Evolutionary conservation across 1,140 invertebrate species (phyloP), one percentile per base, ranked within the genome.

Genomic region (Trinorchestia longiramus): DNA sequence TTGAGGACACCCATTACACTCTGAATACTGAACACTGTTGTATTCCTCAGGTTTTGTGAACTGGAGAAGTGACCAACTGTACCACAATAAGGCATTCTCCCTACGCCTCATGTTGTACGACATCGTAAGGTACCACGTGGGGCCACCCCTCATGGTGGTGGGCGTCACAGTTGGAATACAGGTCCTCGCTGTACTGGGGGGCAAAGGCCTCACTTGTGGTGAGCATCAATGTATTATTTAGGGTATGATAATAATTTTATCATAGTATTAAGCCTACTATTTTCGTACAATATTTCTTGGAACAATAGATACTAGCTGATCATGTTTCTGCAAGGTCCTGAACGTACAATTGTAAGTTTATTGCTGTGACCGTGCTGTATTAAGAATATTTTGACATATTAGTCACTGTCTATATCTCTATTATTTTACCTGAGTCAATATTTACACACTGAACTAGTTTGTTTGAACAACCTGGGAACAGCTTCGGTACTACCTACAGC

Each of bases 111-210:
- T 47, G 41, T 28, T 96, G 87, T 87, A 95, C 47, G 95, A 96
- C 23, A 15, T 95, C 43, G 28, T 97, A 57, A 96, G 97, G 40
- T 97, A 97, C 95, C 96, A 97, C 62, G 62, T 97, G 19, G 97
- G 97, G 6, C 97, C 97, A n/a, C 97, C 97, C 0, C 47, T 97
- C 19, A 97, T 97, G 95, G 96, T 97, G 40, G 96, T 97, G 15
- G 95, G 97, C 47, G 97, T 97, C 95, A 97, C 97, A n/a, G 96
- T 95, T 41, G 96, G 97, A 0, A 97, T 97, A 0, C 97, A 97
- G 96, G 95, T 97, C 95, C 96, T 97, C 87, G 97, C 97, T 1
- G 87, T 96, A 40, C 77, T 97, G 90, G 97, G 97, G 17, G 97
- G 97, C 87, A 97, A 97, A 19, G 95, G 87, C 40, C n/a, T 95